phyloP scores from a whole-genome alignment of 2,797 vertebrate genomes.

The Tiaroga cobitis region DNA sequence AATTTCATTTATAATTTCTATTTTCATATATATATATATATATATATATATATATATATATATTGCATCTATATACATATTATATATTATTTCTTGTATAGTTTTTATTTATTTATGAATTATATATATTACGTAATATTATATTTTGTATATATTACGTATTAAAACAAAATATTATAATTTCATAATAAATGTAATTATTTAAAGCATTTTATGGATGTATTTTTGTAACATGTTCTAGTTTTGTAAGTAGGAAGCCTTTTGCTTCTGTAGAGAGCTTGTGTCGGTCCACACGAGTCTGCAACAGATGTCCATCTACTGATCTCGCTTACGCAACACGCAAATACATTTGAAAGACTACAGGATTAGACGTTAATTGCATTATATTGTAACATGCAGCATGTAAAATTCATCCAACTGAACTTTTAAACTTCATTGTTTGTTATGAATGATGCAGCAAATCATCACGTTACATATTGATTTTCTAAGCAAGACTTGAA shows the following conservation, averaged over 20 bases:
- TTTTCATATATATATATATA: no score
- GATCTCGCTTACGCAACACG: slow-evolving; percentile 66
- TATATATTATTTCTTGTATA: not conserved
- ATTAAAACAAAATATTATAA: not conserved
- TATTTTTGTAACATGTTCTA: not conserved
- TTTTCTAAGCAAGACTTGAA: not conserved
- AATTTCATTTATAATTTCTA: no score
- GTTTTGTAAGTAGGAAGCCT: not conserved
- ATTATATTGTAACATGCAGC: slow-evolving; percentile 35
- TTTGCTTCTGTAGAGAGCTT: slow-evolving; percentile 32
- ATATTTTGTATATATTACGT: not conserved
- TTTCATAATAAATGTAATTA: not conserved
- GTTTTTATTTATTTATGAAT: not conserved
- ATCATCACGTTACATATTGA: no score
- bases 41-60: no score
- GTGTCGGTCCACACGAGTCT: slow-evolving; percentile 7
- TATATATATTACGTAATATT: not conserved
- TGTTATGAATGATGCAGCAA: not conserved
- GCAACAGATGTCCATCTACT: slow-evolving; percentile 61
- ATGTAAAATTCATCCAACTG: not conserved
- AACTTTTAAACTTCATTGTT: not conserved
- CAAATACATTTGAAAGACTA: slow-evolving; percentile 65
- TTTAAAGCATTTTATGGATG: no score
- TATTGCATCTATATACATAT: no score
- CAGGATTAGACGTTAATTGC: slow-evolving; percentile 66